Base-by-base conservation (phyloP, 2,113 vertebrate species). In the Pristiophorus japonicus region DNA sequence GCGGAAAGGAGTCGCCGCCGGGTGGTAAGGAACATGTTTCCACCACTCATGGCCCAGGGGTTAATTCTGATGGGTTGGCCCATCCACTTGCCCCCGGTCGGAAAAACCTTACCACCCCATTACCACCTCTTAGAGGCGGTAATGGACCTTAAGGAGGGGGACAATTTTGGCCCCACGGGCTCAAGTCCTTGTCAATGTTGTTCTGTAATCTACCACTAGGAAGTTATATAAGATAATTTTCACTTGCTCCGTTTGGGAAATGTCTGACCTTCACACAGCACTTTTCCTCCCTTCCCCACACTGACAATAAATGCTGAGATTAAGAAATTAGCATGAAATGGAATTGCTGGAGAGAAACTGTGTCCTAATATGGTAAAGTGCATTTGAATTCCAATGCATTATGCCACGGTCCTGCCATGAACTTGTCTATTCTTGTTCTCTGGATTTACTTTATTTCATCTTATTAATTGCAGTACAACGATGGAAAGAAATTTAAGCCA, bases 401-500 rank as follows among this genome's bases (percentile, higher is more conserved):
- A 8, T 38, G 92, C 92, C 90, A 34, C 27, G 55, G n/a, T 63
- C n/a, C 78, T 67, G 78, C 78, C 27, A 65, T 87, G 7, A 78
- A 63, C 55, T 34, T 27, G 95, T 27, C 85, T 34, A 38, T 47
- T n/a, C 42, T 93, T 45, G 27, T 27, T 70, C 27, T 45, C 14
- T 94, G 42, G 10, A 70, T 38, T n/a, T 10, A 94, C 70, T 27
- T 70, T 70, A 14, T 73, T 70, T 45, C 42, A 51, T 94, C 93
- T 42, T 66, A 27, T 66, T 94, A 12, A 94, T 63, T 51, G 20
- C 96, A 99, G 98, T 99, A 99, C 96, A 98, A 98, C 96, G 99
- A 99, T 78, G 99, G 98, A 8, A 99, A 98, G 97, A 99, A 98
- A 84, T 96, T 99, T 73, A 99, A 98, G 95, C 98, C 98, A 12